Percentiles rank a stretch among this genome's conserved stretches.
Conservation (phyloP, 2,888 invertebrate genomes). For the Portevinia maculata region DNA sequence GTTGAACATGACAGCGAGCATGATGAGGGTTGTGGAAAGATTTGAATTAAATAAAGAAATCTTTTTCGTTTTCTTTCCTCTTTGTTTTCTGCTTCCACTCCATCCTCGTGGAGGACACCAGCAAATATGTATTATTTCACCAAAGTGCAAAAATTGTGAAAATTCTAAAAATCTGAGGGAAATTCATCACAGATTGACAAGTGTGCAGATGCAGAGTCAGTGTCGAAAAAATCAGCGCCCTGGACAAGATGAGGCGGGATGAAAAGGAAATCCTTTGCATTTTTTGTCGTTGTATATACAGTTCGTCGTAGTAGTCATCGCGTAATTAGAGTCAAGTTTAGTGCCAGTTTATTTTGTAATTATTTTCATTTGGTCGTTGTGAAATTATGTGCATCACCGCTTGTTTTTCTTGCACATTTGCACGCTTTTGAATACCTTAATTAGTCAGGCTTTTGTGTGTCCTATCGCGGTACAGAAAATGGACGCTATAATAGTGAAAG, state of each 20-base stretch:
- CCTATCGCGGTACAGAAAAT: conserved; percentile 22
- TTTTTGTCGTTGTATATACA: conserved; percentile 17
- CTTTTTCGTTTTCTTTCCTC: conserved; percentile 12
- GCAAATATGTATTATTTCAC: background rate
- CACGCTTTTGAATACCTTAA: conserved; percentile 59
- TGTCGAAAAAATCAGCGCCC: conserved; percentile 34
- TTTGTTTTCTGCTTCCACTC: background rate
- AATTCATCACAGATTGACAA: conserved; percentile 64
- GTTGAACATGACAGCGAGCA: conserved; percentile 74
- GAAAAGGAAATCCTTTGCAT: conserved; percentile 24
- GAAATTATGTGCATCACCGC: conserved; percentile 63
- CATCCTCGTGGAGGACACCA: background rate
- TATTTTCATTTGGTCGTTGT: conserved; percentile 70
- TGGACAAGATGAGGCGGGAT: background rate
- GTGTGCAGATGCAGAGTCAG: background rate
- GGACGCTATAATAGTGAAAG: conserved; percentile 7
- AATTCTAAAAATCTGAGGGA: conserved; percentile 64
- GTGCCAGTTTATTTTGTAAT: conserved; percentile 74
- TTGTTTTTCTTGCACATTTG: conserved; percentile 54
- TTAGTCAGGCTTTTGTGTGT: conserved; percentile 69
- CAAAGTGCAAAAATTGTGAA: conserved; percentile 65
- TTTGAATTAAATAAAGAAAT: conserved; percentile 71
- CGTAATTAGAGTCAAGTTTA: conserved; percentile 73
- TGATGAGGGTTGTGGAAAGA: conserved; percentile 71
- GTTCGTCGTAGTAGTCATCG: conserved; percentile 56